Evolutionary conservation across 2,113 vertebrate genomes (phyloP).

Genomic region (Passer montanus): DNA sequence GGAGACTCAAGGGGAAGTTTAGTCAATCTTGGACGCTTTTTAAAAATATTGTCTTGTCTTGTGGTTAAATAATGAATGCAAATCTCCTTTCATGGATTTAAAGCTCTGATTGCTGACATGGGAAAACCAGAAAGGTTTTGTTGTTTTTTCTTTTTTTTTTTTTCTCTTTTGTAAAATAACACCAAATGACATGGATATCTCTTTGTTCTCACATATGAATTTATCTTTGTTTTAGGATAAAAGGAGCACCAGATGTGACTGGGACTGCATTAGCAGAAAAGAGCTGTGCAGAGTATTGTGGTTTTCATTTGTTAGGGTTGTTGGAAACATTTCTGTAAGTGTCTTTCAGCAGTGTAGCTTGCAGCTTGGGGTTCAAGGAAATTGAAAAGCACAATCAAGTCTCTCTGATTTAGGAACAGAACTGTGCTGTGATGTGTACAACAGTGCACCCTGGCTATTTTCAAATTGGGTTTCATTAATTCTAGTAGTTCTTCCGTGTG

Average conservation of each 20-base stretch:
- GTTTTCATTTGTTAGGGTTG: constrained; percentile 37
- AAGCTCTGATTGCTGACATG: constrained; percentile 64
- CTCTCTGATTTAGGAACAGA: background rate
- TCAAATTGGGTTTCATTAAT: background rate
- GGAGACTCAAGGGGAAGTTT: constrained; percentile 49
- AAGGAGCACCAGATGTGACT: constrained; percentile 53
- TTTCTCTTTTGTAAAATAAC: constrained; percentile 56
- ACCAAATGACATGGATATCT: constrained; percentile 58
- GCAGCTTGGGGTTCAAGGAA: background rate
- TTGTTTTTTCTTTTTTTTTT: background rate
- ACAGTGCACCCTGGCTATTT: background rate
- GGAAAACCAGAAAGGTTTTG: constrained; percentile 40
- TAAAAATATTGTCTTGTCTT: constrained; percentile 61
- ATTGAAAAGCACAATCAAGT: background rate
- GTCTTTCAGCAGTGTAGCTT: background rate
- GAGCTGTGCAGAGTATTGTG: constrained; percentile 28
- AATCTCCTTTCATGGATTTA: constrained; percentile 69
- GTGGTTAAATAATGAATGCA: constrained; percentile 70
- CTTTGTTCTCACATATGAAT: constrained; percentile 62
- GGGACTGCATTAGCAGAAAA: constrained; percentile 15
- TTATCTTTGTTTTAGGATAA: constrained; percentile 64
- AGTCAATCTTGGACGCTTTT: constrained; percentile 56
- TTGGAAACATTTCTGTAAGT: constrained; percentile 8
- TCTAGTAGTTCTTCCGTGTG: background rate
- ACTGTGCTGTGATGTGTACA: background rate